Evolutionary conservation across 2,113 vertebrate genomes (phyloP).

Genomic region (Chamaetylas fuelleborni): DNA sequence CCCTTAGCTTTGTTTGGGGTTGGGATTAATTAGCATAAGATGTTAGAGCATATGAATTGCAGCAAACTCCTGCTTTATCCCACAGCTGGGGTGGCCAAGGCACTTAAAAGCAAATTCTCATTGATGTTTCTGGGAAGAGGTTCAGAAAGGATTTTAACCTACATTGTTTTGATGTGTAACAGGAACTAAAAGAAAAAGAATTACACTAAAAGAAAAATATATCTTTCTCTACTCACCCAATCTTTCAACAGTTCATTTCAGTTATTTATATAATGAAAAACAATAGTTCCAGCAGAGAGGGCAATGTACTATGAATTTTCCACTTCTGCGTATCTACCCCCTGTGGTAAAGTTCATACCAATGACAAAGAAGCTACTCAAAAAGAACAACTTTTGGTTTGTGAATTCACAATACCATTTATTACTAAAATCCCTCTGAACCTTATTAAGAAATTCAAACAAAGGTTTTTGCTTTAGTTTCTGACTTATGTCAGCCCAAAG

Average conservation of each 20-base stretch:
- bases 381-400: not conserved
- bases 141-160: constrained; percentile 12
- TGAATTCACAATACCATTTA: not conserved
- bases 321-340: not conserved
- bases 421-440: constrained; percentile 15
- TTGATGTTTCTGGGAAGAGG: not conserved
- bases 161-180: not conserved
- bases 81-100: not conserved
- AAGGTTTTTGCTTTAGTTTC: not conserved
- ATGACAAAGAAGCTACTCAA: constrained; percentile 16
- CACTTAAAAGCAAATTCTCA: not conserved
- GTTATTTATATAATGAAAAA: constrained; percentile 43
- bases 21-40: not conserved
- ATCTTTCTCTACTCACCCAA: not conserved
- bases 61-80: not conserved
- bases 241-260: constrained; percentile 12
- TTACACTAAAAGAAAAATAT: not conserved
- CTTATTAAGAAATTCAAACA: constrained; percentile 8
- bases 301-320: constrained; percentile 57
- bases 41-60: not conserved
- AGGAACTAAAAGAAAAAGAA: not conserved
- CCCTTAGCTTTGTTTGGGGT: not conserved
- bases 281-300: constrained; percentile 51
- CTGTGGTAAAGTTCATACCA: not conserved
- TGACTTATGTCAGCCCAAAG: not conserved